A percentile compares a stretch with the other conserved stretches of the same genome.
Evolutionary conservation across 2,888 invertebrate genomes (phyloP).

Genomic region (Ochropleura plecta): DNA sequence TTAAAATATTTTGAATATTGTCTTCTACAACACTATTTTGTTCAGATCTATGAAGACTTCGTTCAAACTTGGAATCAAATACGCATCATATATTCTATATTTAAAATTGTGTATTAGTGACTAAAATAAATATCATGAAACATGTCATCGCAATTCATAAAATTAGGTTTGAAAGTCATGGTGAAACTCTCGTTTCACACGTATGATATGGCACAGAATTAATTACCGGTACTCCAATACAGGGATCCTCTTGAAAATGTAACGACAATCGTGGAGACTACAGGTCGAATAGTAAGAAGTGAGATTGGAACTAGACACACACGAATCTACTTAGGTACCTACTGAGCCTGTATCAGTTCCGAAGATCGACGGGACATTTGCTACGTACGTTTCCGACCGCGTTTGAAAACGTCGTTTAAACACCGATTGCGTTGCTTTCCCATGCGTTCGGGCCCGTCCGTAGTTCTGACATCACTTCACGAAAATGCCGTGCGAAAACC

Average conservation of each 20-base stretch:
- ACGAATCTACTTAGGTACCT: slow-evolving; percentile 32
- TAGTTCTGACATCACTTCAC: slow-evolving; percentile 14
- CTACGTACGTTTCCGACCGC: slow-evolving; percentile 45
- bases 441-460: slow-evolving; percentile 29
- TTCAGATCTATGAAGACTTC: background rate
- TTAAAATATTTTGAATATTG: background rate
- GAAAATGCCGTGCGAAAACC: slow-evolving; percentile 6
- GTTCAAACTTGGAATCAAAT: slow-evolving; percentile 6
- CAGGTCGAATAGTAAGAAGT: background rate
- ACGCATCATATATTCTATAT: background rate
- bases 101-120: background rate
- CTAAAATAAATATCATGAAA: slow-evolving; percentile 21
- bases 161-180: background rate
- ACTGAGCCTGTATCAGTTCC: background rate
- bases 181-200: background rate
- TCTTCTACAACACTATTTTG: background rate
- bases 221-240: background rate
- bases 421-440: slow-evolving; percentile 48
- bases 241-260: background rate
- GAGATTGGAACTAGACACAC: slow-evolving; percentile 47
- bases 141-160: background rate
- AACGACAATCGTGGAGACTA: background rate
- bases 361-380: background rate
- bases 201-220: too few relatives aligned
- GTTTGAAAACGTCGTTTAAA: slow-evolving; percentile 36